Conservation (phyloP, 2,888 invertebrate species). For the Tyria jacobaeae region DNA sequence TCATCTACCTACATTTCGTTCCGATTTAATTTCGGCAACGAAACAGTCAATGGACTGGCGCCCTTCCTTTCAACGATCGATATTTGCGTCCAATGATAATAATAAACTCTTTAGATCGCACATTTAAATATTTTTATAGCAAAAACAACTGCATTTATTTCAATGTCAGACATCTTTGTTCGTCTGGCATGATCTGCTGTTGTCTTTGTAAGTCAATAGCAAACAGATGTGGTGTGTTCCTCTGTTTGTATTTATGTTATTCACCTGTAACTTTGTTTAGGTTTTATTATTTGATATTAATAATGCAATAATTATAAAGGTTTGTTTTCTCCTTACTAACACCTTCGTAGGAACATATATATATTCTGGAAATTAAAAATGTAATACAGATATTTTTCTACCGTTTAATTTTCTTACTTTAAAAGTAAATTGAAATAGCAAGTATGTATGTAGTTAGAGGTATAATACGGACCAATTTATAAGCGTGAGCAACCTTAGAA, state of each 20-base stretch:
- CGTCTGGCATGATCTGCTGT: constrained; percentile 9
- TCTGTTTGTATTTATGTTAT: constrained; percentile 20
- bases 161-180: constrained; percentile 10
- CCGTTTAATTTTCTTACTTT: background rate
- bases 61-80: constrained; percentile 11
- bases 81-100: constrained; percentile 17
- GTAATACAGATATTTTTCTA: background rate
- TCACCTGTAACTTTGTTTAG: constrained; percentile 12
- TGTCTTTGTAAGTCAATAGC: constrained; percentile 14
- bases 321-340: too few species aligned
- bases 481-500: constrained; percentile 7
- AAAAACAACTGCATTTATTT: constrained; percentile 17
- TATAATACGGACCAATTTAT: background rate
- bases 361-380: too few species aligned
- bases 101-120: constrained; percentile 33
- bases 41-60: constrained; percentile 7
- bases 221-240: constrained; percentile 9
- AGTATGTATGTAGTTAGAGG: background rate
- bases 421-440: background rate
- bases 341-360: too few species aligned
- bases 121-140: constrained; percentile 23
- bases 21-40: constrained; percentile 1
- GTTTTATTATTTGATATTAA: background rate
- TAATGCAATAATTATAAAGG: background rate
- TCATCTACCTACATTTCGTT: background rate